Base-by-base conservation (phyloP, 2,113 vertebrate genomes). In the Ardeotis arabs region DNA sequence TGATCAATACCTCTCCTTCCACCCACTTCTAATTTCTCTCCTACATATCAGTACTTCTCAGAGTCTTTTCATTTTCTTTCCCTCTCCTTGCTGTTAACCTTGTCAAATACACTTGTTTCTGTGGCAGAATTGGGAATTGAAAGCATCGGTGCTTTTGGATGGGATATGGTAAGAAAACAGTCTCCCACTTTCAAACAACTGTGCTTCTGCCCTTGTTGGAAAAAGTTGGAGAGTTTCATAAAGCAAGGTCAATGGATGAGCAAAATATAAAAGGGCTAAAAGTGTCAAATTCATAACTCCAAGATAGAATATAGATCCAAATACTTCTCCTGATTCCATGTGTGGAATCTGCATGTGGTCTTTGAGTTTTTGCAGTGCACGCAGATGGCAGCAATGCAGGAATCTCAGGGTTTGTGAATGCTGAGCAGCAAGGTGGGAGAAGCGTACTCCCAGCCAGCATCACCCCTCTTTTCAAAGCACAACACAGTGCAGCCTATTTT, bases 31-130 rank as follows among this genome's bases (percentile, higher is more conserved):
- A 64, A 94, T 89, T 90, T 84, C 49, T 89, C 27, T 76, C 76
- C 80, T 79, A 53, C 72, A 10, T 81, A 78, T 95, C 94, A 81
- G 60, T 52, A 39, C 33, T 56, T 75, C 85, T 70, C 73, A 79
- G 77, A 76, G 49, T 8, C 22, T 88, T 90, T 87, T 69, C 62
- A 89, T 90, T 94, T 95, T 84, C 79, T 84, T 84, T 78, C 50
- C 28, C 49, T 87, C 60, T 84, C 22, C 37, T 79, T 76, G 64
- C 31, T 75, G 27, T 78, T 94, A 93, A 94, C 88, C 86, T 89
- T 24, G 3, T 58, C 89, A 89, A 81, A 89, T 72, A 20, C 58
- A 90, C 49, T 75, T 8, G 10, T 90, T 90, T 88, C 76, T 76
- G 41, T 69, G 58, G 80, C 53, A 14, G 77, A 76, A 66, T 6